Base-by-base conservation (phyloP, 2,113 vertebrate species). In the Urocynchramus pylzowi region DNA sequence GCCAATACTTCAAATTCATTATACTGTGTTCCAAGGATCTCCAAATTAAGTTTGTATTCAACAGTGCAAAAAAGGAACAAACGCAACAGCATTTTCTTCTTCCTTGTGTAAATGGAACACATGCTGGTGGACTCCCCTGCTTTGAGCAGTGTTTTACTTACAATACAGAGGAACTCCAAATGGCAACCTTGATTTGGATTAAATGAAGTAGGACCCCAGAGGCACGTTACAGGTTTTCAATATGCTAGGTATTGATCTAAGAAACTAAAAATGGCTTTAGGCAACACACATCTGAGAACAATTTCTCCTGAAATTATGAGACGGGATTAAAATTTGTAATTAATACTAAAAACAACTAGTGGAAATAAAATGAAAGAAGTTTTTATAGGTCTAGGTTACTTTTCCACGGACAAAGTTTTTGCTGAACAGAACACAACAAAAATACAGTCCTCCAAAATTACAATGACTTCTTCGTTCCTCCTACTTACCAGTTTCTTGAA, bases 121-220 rank as follows among this genome's bases (percentile, higher is more conserved):
- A 96, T 96, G 97, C 96, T 93, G 94, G 92, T 86, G 93, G 97
- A 70, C 87, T 97, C 92, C 94, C 96, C 95, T 96, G 93, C 83
- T 96, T 57, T 96, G 78, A 2, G 27, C 82, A 94, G 24, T 23
- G 82, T 81, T 91, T 97, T 97, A 97, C 97, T 97, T 97, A 97
- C 97, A 97, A 97, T 31, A 97, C 95, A 97, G 93, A 97, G 96
- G 93, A 94, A 94, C 92, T 97, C 95, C 96, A 96, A 92, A 95
- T 74, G 96, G 93, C 94, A 97, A 97, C 94, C 96, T 97, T 93
- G 96, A 89, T 96, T 96, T 92, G 93, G 96, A 85, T 97, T 97
- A 96, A 97, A 95, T 93, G 95, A 96, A 89, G 95, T 80, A 94
- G 95, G 95, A 97, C 93, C 89, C 86, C 95, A 94, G 93, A 95